Percentiles rank a stretch among this genome's conserved stretches.
phyloP scores from a whole-genome alignment of 2,113 vertebrate species.

The Colinus virginianus region DNA sequence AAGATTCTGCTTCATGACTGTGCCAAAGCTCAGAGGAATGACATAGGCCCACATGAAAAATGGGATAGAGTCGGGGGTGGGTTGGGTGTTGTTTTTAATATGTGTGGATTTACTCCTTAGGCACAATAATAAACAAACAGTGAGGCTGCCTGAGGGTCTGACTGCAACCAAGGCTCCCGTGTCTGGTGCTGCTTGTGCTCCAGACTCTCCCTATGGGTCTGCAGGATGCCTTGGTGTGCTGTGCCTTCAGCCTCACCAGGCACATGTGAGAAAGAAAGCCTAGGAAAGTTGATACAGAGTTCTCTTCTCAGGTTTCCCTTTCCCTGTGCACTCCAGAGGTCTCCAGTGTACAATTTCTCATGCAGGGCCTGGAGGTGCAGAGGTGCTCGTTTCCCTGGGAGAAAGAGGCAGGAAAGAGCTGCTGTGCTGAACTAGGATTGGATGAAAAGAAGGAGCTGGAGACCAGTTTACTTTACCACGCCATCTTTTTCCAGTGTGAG shows the following conservation, averaged over 20 bases:
- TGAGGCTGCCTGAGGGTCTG: not conserved
- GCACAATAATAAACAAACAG: not conserved
- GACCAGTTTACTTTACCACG: not conserved
- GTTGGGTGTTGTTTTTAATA: not conserved
- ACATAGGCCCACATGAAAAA: not conserved
- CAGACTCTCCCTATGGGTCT: not conserved
- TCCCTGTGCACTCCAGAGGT: not conserved
- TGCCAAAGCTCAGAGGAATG: not conserved
- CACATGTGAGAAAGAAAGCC: not conserved
- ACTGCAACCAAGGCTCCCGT: not conserved
- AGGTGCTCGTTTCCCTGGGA: not conserved
- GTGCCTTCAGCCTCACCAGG: not conserved
- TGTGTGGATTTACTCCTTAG: not conserved
- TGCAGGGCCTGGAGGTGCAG: not conserved
- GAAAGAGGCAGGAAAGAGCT: not conserved
- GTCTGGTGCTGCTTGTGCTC: not conserved
- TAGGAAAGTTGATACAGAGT: not conserved
- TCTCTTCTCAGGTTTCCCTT: not conserved
- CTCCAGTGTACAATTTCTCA: not conserved
- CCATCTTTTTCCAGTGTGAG: not conserved
- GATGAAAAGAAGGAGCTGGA: not conserved
- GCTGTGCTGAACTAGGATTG: not conserved
- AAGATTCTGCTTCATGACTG: not conserved
- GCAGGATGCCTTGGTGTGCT: not conserved
- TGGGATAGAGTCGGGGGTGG: not conserved